Evolutionary conservation across 1,140 invertebrate species (phyloP).

Genomic region (Saccostrea echinata): DNA sequence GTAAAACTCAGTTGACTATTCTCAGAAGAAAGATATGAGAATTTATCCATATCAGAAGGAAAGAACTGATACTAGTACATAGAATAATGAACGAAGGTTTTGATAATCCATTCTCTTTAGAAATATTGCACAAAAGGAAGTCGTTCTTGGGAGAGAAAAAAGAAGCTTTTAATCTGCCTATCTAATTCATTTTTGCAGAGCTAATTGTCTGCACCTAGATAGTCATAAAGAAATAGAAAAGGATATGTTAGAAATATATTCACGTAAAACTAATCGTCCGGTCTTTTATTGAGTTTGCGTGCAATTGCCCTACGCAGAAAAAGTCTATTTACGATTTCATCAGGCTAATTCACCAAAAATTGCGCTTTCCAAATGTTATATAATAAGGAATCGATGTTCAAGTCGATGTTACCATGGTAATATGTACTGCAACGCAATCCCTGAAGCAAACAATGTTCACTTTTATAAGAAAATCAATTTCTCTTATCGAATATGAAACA

Average conservation of each 20-base stretch:
- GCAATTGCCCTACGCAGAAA: neutral
- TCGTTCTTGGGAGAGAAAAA: too few species aligned
- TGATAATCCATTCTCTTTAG: too few species aligned
- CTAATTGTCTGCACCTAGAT: neutral
- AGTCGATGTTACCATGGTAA: neutral
- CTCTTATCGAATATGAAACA: neutral
- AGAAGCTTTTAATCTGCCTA: too few species aligned
- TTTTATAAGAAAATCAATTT: constrained; percentile 2
- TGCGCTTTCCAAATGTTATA: neutral
- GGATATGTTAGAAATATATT: neutral
- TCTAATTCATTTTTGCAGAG: too few species aligned
- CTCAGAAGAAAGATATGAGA: too few species aligned
- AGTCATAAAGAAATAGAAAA: neutral
- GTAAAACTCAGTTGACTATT: too few species aligned
- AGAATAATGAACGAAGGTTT: too few species aligned
- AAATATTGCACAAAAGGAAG: too few species aligned
- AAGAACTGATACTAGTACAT: too few species aligned
- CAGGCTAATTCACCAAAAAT: neutral
- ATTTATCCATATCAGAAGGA: too few species aligned
- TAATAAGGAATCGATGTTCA: constrained; percentile 13
- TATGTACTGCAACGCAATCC: neutral
- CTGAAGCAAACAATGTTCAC: neutral
- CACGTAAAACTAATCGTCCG: neutral
- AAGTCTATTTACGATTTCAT: neutral
- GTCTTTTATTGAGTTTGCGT: neutral